Conservation (phyloP, 2,888 invertebrate species). For the Stegophylla sp. region DNA sequence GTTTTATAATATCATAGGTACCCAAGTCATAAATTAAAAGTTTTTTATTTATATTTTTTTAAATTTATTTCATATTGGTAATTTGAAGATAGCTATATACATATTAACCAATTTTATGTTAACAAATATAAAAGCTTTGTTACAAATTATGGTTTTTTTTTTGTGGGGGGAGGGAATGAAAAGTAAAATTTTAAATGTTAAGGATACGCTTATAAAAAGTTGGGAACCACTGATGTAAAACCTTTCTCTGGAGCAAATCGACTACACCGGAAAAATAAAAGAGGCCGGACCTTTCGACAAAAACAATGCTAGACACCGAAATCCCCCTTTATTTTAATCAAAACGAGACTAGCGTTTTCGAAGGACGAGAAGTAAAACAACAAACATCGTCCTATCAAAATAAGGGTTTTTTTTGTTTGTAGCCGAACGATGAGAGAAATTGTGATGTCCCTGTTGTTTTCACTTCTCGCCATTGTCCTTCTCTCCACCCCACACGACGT, state of each 20-base stretch:
- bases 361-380: constrained; percentile 28
- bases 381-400: background rate
- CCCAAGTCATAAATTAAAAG: too few species aligned
- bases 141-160: background rate
- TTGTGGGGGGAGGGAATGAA: background rate
- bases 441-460: background rate
- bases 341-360: background rate
- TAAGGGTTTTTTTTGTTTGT: background rate
- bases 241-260: too few species aligned
- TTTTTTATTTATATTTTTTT: too few species aligned
- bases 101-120: too few species aligned
- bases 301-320: background rate
- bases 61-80: too few species aligned
- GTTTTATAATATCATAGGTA: too few species aligned
- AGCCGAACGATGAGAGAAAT: background rate
- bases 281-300: too few species aligned
- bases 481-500: too few species aligned
- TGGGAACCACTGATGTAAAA: background rate
- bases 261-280: too few species aligned
- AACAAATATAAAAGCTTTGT: too few species aligned
- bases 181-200: constrained; percentile 4
- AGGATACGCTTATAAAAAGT: background rate
- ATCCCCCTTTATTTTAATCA: constrained; percentile 32
- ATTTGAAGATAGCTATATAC: too few species aligned
- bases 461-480: too few species aligned